Conservation (phyloP, 2,797 vertebrate genomes). For the Ataeniobius toweri region DNA sequence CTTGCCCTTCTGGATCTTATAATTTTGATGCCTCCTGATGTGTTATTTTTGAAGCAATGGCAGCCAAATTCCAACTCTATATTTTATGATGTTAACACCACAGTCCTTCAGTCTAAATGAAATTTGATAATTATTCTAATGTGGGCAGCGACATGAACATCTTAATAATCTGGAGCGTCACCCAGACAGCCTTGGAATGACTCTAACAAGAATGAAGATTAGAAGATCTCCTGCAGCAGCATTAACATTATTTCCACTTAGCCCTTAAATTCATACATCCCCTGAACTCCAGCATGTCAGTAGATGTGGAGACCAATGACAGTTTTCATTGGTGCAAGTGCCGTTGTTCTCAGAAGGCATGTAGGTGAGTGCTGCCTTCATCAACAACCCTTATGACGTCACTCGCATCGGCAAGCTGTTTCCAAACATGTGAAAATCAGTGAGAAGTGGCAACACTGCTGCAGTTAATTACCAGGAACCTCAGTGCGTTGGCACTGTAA, state of each 20-base stretch:
- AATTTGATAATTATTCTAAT: conserved; percentile 30
- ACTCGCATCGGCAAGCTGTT: conserved; percentile 39
- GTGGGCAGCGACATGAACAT: conserved; percentile 44
- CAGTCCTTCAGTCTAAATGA: conserved; percentile 30
- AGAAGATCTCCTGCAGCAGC: conserved; percentile 28
- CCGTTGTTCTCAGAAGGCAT: background rate
- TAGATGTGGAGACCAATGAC: conserved; percentile 13
- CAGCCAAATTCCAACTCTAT: conserved; percentile 9
- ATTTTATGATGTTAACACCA: conserved; percentile 15
- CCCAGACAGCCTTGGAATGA: conserved; percentile 33
- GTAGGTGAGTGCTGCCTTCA: conserved; percentile 9
- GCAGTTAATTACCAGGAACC: conserved; percentile 58
- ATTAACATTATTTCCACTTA: conserved; percentile 59
- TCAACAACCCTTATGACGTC: conserved; percentile 2
- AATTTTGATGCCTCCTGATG: conserved; percentile 24
- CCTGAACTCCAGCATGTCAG: conserved; percentile 11
- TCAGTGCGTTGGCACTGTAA: conserved; percentile 32
- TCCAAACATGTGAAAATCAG: conserved; percentile 30
- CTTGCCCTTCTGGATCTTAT: conserved; percentile 32
- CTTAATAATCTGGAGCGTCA: conserved; percentile 40
- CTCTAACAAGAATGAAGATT: conserved; percentile 36
- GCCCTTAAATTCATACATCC: conserved; percentile 39
- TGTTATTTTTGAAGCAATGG: conserved; percentile 2
- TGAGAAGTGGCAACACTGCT: conserved; percentile 37
- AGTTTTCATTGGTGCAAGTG: conserved; percentile 14